These are phyloP conservation scores for Cricetomys ansorgei DNA, from an alignment of 2,113 vertebrate species.

Conservation along the genomic window DNA sequence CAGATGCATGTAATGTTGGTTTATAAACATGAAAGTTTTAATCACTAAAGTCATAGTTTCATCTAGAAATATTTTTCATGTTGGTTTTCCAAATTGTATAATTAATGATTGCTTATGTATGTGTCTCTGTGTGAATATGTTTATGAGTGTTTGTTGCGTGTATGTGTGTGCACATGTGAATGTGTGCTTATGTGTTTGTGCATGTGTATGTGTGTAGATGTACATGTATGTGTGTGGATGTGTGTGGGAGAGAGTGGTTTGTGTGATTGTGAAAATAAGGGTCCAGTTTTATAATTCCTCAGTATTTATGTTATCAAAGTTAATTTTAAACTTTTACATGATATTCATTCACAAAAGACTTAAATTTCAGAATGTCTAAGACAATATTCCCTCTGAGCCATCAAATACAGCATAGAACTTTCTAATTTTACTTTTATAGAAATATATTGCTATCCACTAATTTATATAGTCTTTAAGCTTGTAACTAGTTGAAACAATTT, in stretches of 20 bases:
- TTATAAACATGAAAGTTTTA: neutral
- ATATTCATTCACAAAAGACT: neutral
- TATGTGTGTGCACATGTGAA: neutral
- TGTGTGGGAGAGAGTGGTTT: no score
- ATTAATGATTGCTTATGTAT: neutral
- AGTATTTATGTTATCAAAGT: neutral
- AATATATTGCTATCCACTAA: neutral
- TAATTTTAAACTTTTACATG: neutral
- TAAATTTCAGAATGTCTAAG: neutral
- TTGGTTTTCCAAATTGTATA: neutral
- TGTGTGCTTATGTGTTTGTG: neutral
- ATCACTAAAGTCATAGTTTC: neutral
- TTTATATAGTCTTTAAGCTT: neutral
- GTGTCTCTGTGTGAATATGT: neutral
- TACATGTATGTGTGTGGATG: neutral
- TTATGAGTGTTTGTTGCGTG: neutral
- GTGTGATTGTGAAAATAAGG: neutral
- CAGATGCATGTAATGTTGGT: neutral
- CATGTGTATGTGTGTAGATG: neutral
- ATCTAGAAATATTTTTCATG: neutral
- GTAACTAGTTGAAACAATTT: neutral
- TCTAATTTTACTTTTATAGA: neutral
- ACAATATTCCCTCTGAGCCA: neutral
- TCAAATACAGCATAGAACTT: accelerated
- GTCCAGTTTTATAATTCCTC: neutral